Conservation (phyloP, 2,113 vertebrate species). For the Passer domesticus region DNA sequence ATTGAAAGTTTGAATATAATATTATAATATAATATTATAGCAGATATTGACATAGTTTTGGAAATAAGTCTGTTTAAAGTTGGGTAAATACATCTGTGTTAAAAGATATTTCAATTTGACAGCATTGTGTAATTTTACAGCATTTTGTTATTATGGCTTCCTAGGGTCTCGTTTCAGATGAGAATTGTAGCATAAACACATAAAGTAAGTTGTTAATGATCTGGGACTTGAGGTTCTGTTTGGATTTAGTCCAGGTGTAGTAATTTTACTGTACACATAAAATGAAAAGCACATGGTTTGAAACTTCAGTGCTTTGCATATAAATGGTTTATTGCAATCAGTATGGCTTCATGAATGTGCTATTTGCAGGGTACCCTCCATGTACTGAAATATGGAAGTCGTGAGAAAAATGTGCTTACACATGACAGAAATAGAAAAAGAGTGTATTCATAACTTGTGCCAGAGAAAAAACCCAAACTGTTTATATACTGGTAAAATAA, state of each 20-base stretch:
- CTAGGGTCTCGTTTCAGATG: background rate
- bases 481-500: background rate
- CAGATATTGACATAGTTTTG: background rate
- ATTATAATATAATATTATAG: background rate
- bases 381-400: background rate
- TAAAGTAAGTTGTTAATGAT: background rate
- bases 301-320: background rate
- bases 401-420: slow-evolving; percentile 39
- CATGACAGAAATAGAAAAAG: slow-evolving; percentile 28
- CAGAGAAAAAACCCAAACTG: background rate
- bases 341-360: background rate
- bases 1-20: background rate
- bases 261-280: background rate
- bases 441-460: background rate
- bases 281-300: background rate
- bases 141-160: background rate
- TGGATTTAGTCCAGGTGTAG: background rate
- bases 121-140: background rate
- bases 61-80: background rate
- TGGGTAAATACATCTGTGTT: background rate
- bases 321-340: background rate
- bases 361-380: background rate
- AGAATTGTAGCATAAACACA: background rate
- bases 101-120: background rate
- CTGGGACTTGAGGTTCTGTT: background rate